These are phyloP conservation scores for Cylindroiulus punctatus DNA, from an alignment of 2,888 invertebrate genomes.

Conservation along the genomic window DNA sequence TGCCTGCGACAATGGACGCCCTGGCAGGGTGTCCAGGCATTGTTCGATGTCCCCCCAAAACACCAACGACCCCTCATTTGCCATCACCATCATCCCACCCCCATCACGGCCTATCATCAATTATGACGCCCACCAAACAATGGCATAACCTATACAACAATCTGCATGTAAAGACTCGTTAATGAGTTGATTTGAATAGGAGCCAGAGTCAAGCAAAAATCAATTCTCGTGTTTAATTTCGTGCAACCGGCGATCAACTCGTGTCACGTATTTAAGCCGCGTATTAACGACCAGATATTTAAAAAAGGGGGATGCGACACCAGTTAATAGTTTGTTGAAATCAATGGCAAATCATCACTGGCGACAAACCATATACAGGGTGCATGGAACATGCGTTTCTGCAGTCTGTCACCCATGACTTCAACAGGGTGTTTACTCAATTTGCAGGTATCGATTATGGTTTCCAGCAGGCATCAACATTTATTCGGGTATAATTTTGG, in stretches of 20 bases:
- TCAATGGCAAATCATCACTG: neutral
- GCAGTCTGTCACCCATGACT: too few species aligned
- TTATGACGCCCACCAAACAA: slow-evolving; percentile 44
- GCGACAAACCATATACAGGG: neutral
- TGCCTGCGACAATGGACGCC: neutral
- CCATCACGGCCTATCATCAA: slow-evolving; percentile 47
- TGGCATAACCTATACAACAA: slow-evolving; percentile 47
- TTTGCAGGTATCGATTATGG: too few species aligned
- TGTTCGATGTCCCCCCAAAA: neutral
- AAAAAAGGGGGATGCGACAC: neutral
- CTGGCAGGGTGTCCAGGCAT: slow-evolving; percentile 22
- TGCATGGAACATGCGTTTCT: too few species aligned
- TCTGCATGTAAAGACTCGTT: slow-evolving; percentile 46
- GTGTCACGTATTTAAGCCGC: slow-evolving; percentile 17
- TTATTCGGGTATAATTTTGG: too few species aligned
- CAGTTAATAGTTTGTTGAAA: neutral
- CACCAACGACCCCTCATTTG: neutral
- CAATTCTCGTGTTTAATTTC: slow-evolving; percentile 37
- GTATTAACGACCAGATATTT: neutral
- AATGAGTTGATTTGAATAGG: slow-evolving; percentile 49
- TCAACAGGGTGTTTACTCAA: too few species aligned
- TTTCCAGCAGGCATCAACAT: too few species aligned
- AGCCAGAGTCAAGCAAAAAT: slow-evolving; percentile 39
- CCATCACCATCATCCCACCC: neutral
- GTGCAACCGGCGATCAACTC: slow-evolving; percentile 5